These are phyloP conservation scores for Boulengeromyrus knoepffleri DNA, from an alignment of 2,113 vertebrate species.

Conservation along the genomic window DNA sequence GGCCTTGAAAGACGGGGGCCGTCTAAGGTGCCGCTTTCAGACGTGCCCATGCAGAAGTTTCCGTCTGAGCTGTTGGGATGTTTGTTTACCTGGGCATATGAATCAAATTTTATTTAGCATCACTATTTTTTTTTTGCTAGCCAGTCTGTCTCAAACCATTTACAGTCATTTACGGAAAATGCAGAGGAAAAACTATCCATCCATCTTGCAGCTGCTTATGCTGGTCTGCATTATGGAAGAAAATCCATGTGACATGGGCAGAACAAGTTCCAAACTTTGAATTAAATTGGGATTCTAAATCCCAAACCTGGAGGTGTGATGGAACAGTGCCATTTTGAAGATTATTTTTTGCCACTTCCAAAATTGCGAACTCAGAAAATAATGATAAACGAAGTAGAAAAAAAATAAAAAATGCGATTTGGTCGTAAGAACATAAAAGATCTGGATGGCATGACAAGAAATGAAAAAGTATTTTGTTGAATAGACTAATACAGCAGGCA, in stretches of 20 bases:
- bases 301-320: not conserved
- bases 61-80: not conserved
- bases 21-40: not conserved
- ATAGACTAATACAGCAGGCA: too few relatives aligned
- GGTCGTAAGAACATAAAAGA: too few relatives aligned
- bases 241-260: not conserved
- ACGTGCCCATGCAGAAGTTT: not conserved
- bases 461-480: too few relatives aligned
- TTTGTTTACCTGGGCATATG: not conserved
- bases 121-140: not conserved
- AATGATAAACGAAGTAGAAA: too few relatives aligned
- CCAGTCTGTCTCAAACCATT: not conserved
- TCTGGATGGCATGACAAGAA: too few relatives aligned
- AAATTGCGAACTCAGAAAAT: not conserved
- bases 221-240: not conserved
- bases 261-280: not conserved
- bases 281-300: not conserved
- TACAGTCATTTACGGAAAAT: not conserved
- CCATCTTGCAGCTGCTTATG: not conserved
- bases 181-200: not conserved
- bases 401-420: too few relatives aligned
- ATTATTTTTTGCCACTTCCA: not conserved
- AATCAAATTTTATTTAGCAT: not conserved
- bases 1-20: not conserved
- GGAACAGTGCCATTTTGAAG: not conserved